phyloP scores from a whole-genome alignment of 2,113 vertebrate genomes.

The Climacteris rufus region DNA sequence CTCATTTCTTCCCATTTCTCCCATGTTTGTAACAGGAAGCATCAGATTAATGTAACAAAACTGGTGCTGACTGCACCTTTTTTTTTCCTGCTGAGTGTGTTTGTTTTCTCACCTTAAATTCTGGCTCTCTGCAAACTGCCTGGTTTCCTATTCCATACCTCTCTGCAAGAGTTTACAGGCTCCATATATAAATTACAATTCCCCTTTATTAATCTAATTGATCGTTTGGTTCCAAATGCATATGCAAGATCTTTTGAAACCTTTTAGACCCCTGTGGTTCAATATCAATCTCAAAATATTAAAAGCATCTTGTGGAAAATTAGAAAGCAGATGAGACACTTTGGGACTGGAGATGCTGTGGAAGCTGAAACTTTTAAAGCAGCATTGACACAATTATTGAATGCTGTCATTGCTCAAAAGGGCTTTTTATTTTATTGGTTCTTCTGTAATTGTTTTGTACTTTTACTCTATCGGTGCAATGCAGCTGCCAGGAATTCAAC shows the following conservation, averaged over 20 bases:
- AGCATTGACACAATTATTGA: conserved; percentile 61
- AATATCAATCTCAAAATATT: conserved; percentile 79
- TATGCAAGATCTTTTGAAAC: conserved; percentile 71
- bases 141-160: conserved; percentile 9
- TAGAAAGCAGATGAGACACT: conserved; percentile 76
- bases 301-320: conserved; percentile 78
- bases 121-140: not conserved
- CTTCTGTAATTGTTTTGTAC: conserved; percentile 17
- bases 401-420: conserved; percentile 31
- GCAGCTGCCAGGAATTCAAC: not conserved
- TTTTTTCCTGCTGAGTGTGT: not conserved
- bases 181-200: conserved; percentile 69
- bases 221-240: conserved; percentile 70
- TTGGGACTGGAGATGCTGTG: conserved; percentile 63
- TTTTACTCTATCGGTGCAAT: not conserved
- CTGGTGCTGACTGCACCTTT: not conserved
- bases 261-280: conserved; percentile 73
- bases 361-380: conserved; percentile 65
- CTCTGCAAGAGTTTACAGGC: conserved; percentile 39
- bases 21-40: conserved; percentile 1
- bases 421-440: conserved; percentile 58
- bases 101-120: conserved; percentile 24
- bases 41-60: not conserved
- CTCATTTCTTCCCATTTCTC: not conserved
- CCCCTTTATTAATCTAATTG: conserved; percentile 75